A percentile compares a stretch with the other conserved stretches of the same genome.
phyloP scores from a whole-genome alignment of 2,113 vertebrate genomes.

The Falco punctatus region DNA sequence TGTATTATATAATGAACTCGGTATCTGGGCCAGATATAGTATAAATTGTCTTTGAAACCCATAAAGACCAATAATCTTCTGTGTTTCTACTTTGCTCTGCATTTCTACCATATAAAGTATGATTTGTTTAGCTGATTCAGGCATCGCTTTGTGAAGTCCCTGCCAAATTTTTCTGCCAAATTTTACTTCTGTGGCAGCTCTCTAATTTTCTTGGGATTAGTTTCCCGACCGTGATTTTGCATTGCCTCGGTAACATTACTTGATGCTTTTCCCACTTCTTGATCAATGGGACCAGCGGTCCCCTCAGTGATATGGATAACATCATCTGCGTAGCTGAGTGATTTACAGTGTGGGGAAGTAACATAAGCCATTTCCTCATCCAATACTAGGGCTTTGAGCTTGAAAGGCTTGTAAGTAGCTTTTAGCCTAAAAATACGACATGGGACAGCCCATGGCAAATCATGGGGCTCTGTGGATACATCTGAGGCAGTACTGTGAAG shows the following conservation, averaged over 20 bases:
- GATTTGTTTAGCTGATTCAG: background rate
- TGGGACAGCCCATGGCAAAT: background rate
- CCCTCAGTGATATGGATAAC: background rate
- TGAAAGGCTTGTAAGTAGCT: too few species aligned
- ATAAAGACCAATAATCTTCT: background rate
- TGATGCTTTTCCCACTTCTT: background rate
- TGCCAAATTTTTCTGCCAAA: background rate
- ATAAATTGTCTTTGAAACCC: background rate
- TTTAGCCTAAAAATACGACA: too few species aligned
- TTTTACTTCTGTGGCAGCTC: background rate
- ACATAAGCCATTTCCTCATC: too few species aligned
- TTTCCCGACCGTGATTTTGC: background rate
- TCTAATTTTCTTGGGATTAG: background rate
- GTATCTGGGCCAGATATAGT: background rate
- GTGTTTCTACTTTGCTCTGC: background rate
- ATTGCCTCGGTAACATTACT: background rate
- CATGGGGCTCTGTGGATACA: background rate
- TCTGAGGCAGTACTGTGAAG: accelerated
- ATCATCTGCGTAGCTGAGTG: background rate
- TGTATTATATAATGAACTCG: background rate
- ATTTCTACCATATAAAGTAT: background rate
- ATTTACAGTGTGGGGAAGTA: accelerated
- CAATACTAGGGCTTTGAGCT: too few species aligned
- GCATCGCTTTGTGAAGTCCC: background rate
- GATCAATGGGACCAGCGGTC: background rate